Percentiles rank a stretch among this genome's conserved stretches.
phyloP scores from a whole-genome alignment of 2,888 invertebrate genomes.

The Steromphala cineraria region DNA sequence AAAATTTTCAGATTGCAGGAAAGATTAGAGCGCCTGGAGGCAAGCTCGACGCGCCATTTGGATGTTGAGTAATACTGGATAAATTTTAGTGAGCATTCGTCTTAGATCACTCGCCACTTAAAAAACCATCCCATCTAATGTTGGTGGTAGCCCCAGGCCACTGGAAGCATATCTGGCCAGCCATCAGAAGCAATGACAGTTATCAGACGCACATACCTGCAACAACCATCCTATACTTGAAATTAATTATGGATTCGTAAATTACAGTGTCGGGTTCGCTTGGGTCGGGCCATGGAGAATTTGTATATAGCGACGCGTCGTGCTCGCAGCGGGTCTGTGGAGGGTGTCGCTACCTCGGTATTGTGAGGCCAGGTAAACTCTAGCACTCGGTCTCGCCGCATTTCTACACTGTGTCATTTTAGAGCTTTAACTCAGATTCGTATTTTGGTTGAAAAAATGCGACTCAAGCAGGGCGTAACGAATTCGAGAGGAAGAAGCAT shows the following conservation, averaged over 20 bases:
- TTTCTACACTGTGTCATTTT: conserved; percentile 9
- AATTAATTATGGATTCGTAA: conserved; percentile 22
- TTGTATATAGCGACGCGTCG: conserved; percentile 4
- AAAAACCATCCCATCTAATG: conserved; percentile 12
- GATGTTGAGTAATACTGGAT: conserved; percentile 3
- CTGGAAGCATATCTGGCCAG: not conserved
- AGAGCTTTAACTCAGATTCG: conserved; percentile 2
- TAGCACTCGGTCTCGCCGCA: not conserved
- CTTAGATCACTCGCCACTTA: conserved; percentile 9
- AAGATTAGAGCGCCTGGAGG: not conserved
- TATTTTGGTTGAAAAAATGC: too few relatives aligned
- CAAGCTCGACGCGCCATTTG: not conserved
- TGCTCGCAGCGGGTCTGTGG: conserved; percentile 12
- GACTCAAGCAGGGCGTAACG: not conserved
- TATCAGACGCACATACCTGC: not conserved
- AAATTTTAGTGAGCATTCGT: not conserved
- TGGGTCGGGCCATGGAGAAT: not conserved
- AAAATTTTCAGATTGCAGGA: conserved; percentile 7
- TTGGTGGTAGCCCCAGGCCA: not conserved
- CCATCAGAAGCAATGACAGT: conserved; percentile 3
- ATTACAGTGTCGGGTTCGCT: not conserved
- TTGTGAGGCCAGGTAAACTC: not conserved
- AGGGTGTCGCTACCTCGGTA: not conserved
- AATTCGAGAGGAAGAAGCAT: not conserved
- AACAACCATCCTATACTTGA: not conserved